Percentiles rank a stretch among this genome's conserved stretches.
phyloP scores from a whole-genome alignment of 2,888 invertebrate species.

The Plagiodera versicolora region DNA sequence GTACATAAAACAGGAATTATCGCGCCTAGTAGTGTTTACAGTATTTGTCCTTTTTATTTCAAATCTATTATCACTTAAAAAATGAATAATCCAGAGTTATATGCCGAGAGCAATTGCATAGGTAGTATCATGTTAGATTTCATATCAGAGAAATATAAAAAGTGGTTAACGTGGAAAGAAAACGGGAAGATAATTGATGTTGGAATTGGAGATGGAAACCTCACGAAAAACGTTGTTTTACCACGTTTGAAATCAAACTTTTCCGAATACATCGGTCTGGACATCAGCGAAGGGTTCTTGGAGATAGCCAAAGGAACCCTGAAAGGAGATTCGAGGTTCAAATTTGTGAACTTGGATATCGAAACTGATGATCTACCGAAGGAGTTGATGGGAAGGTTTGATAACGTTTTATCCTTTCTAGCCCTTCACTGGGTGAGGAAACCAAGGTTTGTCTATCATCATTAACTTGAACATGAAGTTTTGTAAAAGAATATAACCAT shows the following conservation, averaged over 20 bases:
- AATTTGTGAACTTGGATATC: slow-evolving; percentile 24
- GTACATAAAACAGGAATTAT: no score
- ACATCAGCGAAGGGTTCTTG: neutral
- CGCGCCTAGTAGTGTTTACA: no score
- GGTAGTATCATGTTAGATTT: neutral
- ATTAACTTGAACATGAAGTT: neutral
- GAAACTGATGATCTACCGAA: neutral
- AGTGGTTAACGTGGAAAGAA: neutral
- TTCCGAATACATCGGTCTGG: neutral
- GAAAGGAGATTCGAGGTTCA: slow-evolving; percentile 11
- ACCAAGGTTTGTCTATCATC: neutral
- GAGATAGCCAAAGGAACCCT: neutral
- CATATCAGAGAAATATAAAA: neutral
- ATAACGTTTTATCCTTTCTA: slow-evolving; percentile 1
- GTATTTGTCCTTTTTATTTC: no score
- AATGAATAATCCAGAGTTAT: neutral
- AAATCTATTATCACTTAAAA: no score
- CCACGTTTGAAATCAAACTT: neutral
- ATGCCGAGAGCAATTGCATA: neutral
- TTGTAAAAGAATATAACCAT: neutral
- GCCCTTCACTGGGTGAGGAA: slow-evolving; percentile 1
- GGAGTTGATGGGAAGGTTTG: neutral
- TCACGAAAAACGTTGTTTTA: neutral
- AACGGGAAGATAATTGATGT: neutral
- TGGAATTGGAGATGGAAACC: neutral